Evolutionary conservation across 2,888 invertebrate species (phyloP).

Genomic region (Andrena fulva): DNA sequence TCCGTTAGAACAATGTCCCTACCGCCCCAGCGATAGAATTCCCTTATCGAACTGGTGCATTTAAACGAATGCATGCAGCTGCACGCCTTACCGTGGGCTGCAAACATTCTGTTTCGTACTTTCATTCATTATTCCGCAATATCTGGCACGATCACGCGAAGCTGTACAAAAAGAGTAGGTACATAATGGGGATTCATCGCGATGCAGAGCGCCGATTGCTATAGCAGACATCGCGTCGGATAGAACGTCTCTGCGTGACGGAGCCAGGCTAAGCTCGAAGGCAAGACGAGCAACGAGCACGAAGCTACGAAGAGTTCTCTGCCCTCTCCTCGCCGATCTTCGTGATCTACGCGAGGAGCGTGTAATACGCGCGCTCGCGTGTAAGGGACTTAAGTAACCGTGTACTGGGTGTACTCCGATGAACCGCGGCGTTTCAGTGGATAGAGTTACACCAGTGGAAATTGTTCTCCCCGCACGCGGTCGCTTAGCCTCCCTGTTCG

Average conservation of each 20-base stretch:
- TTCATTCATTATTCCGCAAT: neutral
- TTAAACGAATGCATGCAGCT: too few relatives aligned
- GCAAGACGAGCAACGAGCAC: slow-evolving; percentile 16
- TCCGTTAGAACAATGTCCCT: neutral
- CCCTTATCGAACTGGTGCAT: too few relatives aligned
- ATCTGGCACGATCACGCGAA: neutral
- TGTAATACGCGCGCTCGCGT: slow-evolving; percentile 21
- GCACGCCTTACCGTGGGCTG: neutral
- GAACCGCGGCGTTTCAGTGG: neutral
- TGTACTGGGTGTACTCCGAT: slow-evolving; percentile 24
- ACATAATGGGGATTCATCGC: too few relatives aligned
- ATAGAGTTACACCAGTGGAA: neutral
- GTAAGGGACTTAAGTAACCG: slow-evolving; percentile 25
- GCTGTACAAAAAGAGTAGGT: neutral
- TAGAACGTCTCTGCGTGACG: neutral
- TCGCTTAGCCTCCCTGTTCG: too few relatives aligned
- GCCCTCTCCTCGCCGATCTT: slow-evolving; percentile 52
- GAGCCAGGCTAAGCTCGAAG: neutral
- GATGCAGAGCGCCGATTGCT: too few relatives aligned
- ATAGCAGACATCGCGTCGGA: neutral
- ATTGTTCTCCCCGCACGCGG: too few relatives aligned
- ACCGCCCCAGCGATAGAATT: neutral
- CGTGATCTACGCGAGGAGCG: slow-evolving; percentile 34
- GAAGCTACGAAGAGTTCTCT: slow-evolving; percentile 47
- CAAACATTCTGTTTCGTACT: neutral